Evolutionary conservation across 2,797 vertebrate genomes (phyloP), one percentile per base, ranked within the genome.

Genomic region (Oophaga sylvatica): DNA sequence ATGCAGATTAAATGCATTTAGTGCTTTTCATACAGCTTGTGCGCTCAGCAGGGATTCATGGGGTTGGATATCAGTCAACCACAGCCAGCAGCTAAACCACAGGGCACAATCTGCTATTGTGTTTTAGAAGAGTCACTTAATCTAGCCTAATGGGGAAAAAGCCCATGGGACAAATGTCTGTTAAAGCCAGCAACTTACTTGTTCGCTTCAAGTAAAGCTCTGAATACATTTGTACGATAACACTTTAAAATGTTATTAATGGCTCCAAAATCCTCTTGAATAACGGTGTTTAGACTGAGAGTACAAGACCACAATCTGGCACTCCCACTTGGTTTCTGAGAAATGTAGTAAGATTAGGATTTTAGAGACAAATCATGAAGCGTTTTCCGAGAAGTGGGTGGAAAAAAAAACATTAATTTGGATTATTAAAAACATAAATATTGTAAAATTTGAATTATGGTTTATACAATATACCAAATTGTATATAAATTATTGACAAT

Each of bases 1-100:
- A 95, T 95, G 94, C 94, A 95, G 95, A 95, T 96, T 94, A 95
- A 95, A 95, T 94, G 92, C 93, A 92, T 93, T 94, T 93, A 94
- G 90, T 93, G 92, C 91, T 92, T 94, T 92, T 95, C 93, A 93
- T 90, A 94, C 91, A 70, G 90, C 93, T 95, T 94, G 95, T 94
- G 94, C 93, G 92, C 93, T 92, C 94, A 94, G 95, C 93, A 91
- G 95, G 95, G 93, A 94, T 93, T 94, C 94, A 90, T 90, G 92
- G 93, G 94, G 93, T 93, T 94, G 93, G 92, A 94, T 95, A 95
- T 95, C 95, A 95, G 93, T 94, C 93, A 95, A 91, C 92, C 93
- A 92, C 95, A 96, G 94, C 93, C 92, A 94, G 92, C 93, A 92
- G 91, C 93, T 92, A 94, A 94, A 94, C 93, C 93, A 92, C 90